Evolutionary conservation across 1,140 invertebrate genomes (phyloP).

Genomic region (Lordiphosa clarofinis): DNA sequence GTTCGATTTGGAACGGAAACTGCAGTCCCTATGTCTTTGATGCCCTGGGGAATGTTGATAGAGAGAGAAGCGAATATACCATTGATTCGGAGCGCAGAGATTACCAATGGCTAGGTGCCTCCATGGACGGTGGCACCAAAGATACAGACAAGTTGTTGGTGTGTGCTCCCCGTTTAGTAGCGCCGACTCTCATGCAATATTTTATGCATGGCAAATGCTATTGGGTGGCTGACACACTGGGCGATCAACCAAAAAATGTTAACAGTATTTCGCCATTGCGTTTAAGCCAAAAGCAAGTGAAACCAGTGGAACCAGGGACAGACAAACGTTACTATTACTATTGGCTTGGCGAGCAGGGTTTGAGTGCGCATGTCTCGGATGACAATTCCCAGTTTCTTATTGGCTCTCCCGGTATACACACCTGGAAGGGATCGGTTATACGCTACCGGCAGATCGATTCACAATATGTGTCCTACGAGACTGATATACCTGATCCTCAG

Average conservation of each 20-base stretch:
- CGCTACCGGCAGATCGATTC: slow-evolving; percentile 53
- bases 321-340: slow-evolving; percentile 67
- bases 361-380: slow-evolving; percentile 81
- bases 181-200: slow-evolving; percentile 39
- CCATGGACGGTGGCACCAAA: slow-evolving; percentile 70
- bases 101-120: slow-evolving; percentile 72
- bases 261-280: slow-evolving; percentile 66
- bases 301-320: too few species aligned
- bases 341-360: slow-evolving; percentile 81
- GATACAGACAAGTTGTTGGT: slow-evolving; percentile 71
- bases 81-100: slow-evolving; percentile 61
- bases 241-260: slow-evolving; percentile 47
- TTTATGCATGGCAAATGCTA: slow-evolving; percentile 81
- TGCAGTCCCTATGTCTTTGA: slow-evolving; percentile 73
- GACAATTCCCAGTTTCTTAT: slow-evolving; percentile 80
- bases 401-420: slow-evolving; percentile 82
- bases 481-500: slow-evolving; percentile 50
- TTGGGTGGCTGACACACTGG: slow-evolving; percentile 63
- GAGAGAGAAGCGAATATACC: slow-evolving; percentile 43
- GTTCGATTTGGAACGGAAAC: slow-evolving; percentile 33
- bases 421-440: slow-evolving; percentile 80
- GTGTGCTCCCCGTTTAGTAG: slow-evolving; percentile 67
- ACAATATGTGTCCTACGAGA: slow-evolving; percentile 29
- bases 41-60: slow-evolving; percentile 39
- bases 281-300: slow-evolving; percentile 59